These are phyloP conservation scores for Podiceps cristatus DNA, from an alignment of 2,113 vertebrate genomes.

Conservation along the genomic window DNA sequence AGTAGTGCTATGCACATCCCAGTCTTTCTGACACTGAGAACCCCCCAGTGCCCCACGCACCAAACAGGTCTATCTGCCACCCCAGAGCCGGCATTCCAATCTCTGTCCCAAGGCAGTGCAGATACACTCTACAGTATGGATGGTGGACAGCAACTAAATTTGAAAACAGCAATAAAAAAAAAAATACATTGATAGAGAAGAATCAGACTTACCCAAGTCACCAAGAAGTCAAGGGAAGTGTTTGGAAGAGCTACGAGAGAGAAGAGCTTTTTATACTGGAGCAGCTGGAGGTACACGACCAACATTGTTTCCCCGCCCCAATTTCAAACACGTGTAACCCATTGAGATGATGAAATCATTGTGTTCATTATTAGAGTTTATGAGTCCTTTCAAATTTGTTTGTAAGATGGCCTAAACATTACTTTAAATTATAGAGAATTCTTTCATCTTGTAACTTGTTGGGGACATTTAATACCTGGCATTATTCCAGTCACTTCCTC, in stretches of 20 bases:
- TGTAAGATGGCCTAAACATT: neutral
- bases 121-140: neutral
- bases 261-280: conserved; percentile 36
- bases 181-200: neutral
- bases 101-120: accelerated
- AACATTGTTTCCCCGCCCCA: neutral
- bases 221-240: neutral
- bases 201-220: conserved; percentile 29
- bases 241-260: neutral
- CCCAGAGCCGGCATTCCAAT: neutral
- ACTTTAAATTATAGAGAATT: neutral
- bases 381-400: conserved; percentile 1
- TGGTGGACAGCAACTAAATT: neutral
- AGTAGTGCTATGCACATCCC: neutral
- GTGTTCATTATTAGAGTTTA: neutral
- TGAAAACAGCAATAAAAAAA: neutral
- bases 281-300: neutral
- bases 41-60: accelerated
- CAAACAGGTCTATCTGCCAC: neutral
- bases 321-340: neutral
- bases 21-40: neutral
- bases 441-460: conserved; percentile 12
- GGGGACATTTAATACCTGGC: neutral
- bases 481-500: neutral
- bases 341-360: neutral